phyloP scores from a whole-genome alignment of 2,113 vertebrate genomes.

The Circaetus cinerascens region DNA sequence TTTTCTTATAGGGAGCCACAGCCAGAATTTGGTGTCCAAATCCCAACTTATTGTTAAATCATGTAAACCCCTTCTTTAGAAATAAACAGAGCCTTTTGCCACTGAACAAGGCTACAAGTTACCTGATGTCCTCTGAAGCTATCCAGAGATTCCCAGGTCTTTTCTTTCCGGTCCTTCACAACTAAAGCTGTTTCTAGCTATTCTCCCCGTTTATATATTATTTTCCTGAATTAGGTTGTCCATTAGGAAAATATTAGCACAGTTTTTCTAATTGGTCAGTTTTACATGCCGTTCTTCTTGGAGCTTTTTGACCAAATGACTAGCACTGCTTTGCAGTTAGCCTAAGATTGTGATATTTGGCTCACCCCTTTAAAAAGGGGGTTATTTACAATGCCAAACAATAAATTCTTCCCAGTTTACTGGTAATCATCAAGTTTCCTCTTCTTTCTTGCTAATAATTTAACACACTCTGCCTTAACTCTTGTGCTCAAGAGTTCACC shows the following conservation, averaged over 20 bases:
- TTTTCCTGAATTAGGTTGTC: background rate
- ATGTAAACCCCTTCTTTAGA: background rate
- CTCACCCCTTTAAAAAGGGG: background rate
- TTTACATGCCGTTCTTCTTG: background rate
- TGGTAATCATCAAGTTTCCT: background rate
- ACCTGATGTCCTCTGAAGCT: background rate
- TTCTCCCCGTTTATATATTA: background rate
- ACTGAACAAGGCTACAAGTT: background rate
- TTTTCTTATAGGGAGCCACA: background rate
- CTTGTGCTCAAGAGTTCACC: background rate
- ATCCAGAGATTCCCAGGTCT: background rate
- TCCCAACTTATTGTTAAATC: background rate
- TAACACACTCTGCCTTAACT: background rate
- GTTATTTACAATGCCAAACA: background rate
- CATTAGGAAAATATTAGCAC: background rate
- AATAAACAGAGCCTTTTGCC: background rate
- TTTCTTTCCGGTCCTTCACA: background rate
- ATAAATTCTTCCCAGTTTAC: background rate
- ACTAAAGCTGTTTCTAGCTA: background rate
- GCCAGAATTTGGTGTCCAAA: background rate
- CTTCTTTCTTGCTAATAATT: background rate
- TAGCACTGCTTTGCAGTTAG: background rate
- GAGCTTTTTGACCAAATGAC: background rate
- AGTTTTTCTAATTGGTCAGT: background rate
- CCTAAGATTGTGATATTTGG: background rate